Evolutionary conservation across 2,888 invertebrate genomes (phyloP), one percentile per base, ranked within the genome.

Genomic region (Aplocera efformata): DNA sequence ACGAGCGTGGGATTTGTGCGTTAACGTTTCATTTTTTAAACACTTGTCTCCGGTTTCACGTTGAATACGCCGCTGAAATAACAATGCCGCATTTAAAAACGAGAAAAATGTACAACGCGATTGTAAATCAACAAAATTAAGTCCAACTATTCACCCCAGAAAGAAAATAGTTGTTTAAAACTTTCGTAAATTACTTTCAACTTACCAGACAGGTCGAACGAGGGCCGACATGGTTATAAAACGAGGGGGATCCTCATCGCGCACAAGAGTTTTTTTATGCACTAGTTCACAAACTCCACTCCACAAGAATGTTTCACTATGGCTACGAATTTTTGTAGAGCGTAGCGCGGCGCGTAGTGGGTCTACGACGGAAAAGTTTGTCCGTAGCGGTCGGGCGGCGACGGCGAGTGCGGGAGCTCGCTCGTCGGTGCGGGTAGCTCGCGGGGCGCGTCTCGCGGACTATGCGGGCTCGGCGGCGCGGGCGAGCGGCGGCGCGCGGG

Each of bases 151-250:
- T 67, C 48, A 52, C 41, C 48, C 57, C 63, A 38, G 53, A 63
- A 67, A 62, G 35, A 63, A 63, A 70, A 71, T 61, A 66, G 65
- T 67, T 63, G 63, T 61, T 64, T 52, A 43, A 59, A 58, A 60
- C 36, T 57, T 56, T 50, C 35, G 24, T 47, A 53, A 57, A 52
- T 34, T 22, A 29, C 42, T 37, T 22, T 43, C 22, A 58, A 89
- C 89, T 89, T 84, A 89, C 89, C 89, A 89, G 69, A 88, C 79
- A 61, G 89, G 88, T 75, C 88, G 83, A 71, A 89, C 89, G 60
- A 89, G 81, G 54, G 88, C 80, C 76, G 89, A 89, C 90, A 90
- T 90, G 74, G 82, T 85, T 90, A 90, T 79, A 79, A 79, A 73
- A 73, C 67, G 68, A 60, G 70, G 58, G 57, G 70, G 70, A 65